Conservation (phyloP, 2,113 vertebrate genomes). For the Campylorhamphus procurvoides region DNA sequence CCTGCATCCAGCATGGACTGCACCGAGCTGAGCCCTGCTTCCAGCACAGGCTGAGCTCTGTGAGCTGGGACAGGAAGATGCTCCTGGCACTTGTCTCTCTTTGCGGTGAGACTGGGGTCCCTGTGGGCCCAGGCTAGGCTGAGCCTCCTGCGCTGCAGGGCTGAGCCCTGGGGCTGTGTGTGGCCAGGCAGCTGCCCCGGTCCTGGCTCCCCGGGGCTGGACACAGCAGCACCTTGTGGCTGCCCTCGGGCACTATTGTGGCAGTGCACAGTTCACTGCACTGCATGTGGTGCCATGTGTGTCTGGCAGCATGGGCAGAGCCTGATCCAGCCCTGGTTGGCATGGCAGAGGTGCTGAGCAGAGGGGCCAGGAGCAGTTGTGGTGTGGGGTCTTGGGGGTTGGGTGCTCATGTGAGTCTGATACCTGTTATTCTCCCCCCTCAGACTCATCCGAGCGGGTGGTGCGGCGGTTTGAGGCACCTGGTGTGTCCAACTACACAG, state of each 20-base stretch:
- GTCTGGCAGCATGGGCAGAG: background rate
- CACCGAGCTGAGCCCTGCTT: background rate
- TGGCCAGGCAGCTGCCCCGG: background rate
- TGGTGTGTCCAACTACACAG: constrained; percentile 83
- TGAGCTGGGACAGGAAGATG: fast-evolving
- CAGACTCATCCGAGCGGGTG: constrained; percentile 75
- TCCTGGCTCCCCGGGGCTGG: background rate
- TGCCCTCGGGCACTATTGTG: fast-evolving
- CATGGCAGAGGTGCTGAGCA: background rate
- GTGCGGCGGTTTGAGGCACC: constrained; percentile 77
- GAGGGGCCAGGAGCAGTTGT: background rate
- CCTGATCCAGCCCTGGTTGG: fast-evolving
- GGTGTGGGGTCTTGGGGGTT: fast-evolving
- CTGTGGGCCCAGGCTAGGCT: background rate
- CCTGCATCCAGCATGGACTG: fast-evolving
- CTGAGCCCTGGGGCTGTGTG: background rate
- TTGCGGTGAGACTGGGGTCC: fast-evolving
- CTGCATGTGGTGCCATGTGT: background rate
- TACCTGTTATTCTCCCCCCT: background rate
- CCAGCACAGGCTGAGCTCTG: background rate
- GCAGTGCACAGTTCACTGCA: fast-evolving
- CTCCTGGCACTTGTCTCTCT: background rate
- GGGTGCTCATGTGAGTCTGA: background rate
- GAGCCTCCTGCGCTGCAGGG: background rate
- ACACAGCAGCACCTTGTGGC: fast-evolving